phyloP scores from a whole-genome alignment of 2,113 vertebrate species.

The Acanthisitta chloris region DNA sequence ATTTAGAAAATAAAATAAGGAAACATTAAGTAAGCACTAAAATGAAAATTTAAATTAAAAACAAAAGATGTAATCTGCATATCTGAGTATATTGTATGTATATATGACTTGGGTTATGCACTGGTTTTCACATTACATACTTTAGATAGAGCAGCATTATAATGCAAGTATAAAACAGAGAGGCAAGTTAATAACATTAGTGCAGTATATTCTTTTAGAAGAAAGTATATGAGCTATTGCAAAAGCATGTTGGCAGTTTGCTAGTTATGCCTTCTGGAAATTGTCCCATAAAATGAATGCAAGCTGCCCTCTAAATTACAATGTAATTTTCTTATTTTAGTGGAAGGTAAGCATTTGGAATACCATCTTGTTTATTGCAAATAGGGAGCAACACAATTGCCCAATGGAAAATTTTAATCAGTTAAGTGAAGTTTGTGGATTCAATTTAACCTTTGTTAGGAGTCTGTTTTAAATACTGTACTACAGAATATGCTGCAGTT shows the following conservation, averaged over 20 bases:
- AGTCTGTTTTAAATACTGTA: neutral
- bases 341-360: constrained; percentile 13
- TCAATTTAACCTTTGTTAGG: neutral
- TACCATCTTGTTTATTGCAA: neutral
- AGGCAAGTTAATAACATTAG: constrained; percentile 11
- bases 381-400: neutral
- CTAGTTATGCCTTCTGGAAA: constrained; percentile 40
- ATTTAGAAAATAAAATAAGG: neutral
- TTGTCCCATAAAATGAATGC: constrained; percentile 7
- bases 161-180: neutral
- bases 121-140: neutral
- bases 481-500: neutral
- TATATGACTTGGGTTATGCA: neutral
- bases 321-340: constrained; percentile 38
- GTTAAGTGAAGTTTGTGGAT: neutral
- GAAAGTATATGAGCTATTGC: constrained; percentile 13
- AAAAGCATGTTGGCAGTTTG: neutral
- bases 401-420: constrained; percentile 1
- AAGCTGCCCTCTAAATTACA: constrained; percentile 45
- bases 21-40: neutral
- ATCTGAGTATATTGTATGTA: neutral
- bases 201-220: constrained; percentile 2
- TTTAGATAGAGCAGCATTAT: neutral
- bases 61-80: neutral
- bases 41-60: neutral